Percentiles rank a stretch among this genome's conserved stretches.
Evolutionary conservation across 2,797 vertebrate genomes (phyloP).

Genomic region (Cryptoblepharus egeriae): DNA sequence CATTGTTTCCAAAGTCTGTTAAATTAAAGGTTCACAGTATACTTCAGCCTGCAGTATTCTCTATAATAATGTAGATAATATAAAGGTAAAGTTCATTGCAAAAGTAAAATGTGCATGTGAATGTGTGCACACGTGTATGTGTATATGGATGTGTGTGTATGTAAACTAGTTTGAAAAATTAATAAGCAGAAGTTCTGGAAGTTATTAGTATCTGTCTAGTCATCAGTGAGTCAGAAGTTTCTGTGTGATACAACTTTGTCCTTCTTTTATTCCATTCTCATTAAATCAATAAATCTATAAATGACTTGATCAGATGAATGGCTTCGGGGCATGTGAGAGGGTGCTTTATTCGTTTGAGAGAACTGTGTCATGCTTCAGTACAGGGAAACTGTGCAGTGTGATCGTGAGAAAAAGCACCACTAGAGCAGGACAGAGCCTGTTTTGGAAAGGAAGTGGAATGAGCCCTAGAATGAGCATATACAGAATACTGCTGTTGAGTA

Average conservation of each 20-base stretch:
- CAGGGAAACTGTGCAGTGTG: neutral
- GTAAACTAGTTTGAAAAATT: neutral
- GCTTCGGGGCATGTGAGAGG: no score
- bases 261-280: neutral
- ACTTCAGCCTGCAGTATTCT: neutral
- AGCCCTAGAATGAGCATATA: neutral
- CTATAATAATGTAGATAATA: neutral
- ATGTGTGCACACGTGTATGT: neutral
- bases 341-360: neutral
- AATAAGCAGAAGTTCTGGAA: neutral
- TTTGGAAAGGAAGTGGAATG: neutral
- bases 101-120: neutral
- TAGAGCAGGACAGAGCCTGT: neutral
- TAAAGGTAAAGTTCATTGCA: neutral
- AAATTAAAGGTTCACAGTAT: no score
- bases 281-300: neutral
- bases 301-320: neutral
- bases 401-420: neutral
- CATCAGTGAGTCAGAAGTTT: conserved; percentile 4
- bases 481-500: neutral
- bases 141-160: neutral
- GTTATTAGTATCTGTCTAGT: neutral
- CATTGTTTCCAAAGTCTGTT: no score
- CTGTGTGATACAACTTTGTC: neutral
- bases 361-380: neutral